Evolutionary conservation across 2,888 invertebrate genomes (phyloP).

Genomic region (Pyrrhosoma nymphula): DNA sequence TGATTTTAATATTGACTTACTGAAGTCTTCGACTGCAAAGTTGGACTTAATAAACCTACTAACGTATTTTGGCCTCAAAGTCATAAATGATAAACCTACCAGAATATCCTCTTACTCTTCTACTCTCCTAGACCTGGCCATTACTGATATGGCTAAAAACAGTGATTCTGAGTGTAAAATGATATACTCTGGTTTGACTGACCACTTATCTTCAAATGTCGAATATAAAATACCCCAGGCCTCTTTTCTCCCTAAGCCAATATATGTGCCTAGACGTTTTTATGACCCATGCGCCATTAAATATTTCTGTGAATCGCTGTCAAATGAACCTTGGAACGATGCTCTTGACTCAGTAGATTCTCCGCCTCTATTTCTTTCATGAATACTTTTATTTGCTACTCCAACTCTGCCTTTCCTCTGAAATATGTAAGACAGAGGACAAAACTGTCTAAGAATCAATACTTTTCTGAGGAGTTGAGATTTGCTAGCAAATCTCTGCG

Average conservation of each 20-base stretch:
- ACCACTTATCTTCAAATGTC: too few relatives aligned
- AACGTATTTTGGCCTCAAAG: neutral
- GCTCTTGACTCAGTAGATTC: neutral
- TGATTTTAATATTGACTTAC: neutral
- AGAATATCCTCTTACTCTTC: constrained; percentile 12
- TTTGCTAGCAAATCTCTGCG: neutral
- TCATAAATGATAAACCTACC: too few relatives aligned
- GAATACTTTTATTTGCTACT: neutral
- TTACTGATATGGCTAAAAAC: too few relatives aligned
- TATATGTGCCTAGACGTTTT: neutral
- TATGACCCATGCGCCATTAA: neutral
- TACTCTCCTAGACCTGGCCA: too few relatives aligned
- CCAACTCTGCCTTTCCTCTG: neutral
- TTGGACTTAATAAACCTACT: neutral
- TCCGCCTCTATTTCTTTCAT: too few relatives aligned
- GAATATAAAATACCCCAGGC: too few relatives aligned
- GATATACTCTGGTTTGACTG: too few relatives aligned
- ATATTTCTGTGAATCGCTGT: neutral
- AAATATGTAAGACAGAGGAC: neutral
- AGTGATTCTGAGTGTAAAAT: too few relatives aligned
- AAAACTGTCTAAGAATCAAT: neutral
- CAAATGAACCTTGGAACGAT: neutral
- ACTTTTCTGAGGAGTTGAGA: too few relatives aligned
- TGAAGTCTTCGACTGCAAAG: neutral
- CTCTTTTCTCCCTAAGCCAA: too few relatives aligned